Base-by-base conservation (phyloP, 2,797 vertebrate species). In the Scarus forsteni region DNA sequence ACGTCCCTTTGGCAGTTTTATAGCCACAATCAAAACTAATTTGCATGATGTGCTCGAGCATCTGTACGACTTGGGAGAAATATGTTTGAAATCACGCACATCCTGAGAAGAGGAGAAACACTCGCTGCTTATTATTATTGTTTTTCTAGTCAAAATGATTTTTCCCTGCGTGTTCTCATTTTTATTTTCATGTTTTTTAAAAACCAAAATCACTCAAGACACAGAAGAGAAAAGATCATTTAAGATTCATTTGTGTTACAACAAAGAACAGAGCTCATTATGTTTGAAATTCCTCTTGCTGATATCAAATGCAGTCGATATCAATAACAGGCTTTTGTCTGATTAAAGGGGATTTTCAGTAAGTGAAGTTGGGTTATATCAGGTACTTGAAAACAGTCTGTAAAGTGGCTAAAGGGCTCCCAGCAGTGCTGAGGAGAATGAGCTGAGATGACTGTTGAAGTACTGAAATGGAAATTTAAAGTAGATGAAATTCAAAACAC, bases 1-100 rank as follows among this genome's bases (percentile, higher is more conserved):
- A 74, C 15, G 34, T 86, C 75, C 77, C 81, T 51, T 68, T 66
- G 76, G 85, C 55, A 70, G 65, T 70, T 73, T 63, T 58, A 52
- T 58, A 56, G 66, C 52, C 10, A 63, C 81, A 86, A 86, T 90
- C 78, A 87, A 61, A 66, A 67, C 43, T 84, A 71, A 86, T 90
- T 88, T 87, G 71, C 81, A 80, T 83, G 71, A 75, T 75, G 76
- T 44, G 56, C 59, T 16, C 5, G 44, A 84, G 76, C 60, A 49
- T 73, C 46, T 80, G 60, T 57, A 60, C 74, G 58, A 71, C 73
- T 80, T 73, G 36, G 55, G 64, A 53, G 70, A 71, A 71, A 80
- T 70, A 73, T 75, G 81, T 82, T 79, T 54, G 54, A 64, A 83
- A 80, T 83, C 45, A 69, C 45, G 16, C 27, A 50, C 50, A 46